phyloP scores from a whole-genome alignment of 1,140 invertebrate genomes.

The Meloidogyne chitwoodi region DNA sequence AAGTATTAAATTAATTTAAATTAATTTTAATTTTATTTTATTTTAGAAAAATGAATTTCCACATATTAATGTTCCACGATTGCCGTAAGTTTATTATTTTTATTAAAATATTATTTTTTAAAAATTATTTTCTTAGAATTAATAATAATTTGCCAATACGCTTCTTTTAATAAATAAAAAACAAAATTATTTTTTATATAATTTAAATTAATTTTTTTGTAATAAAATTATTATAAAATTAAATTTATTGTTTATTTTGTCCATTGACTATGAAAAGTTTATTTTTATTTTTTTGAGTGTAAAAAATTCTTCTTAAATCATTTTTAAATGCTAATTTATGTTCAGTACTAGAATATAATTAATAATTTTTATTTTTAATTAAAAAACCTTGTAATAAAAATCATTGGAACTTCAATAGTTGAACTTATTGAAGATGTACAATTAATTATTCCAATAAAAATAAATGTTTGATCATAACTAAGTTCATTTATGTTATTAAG shows the following conservation, averaged over 20 bases:
- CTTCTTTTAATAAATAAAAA: neutral
- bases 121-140: neutral
- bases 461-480: neutral
- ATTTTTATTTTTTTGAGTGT: no score
- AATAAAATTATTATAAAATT: no score
- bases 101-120: neutral
- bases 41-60: neutral
- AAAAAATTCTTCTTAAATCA: neutral
- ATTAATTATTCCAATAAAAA: neutral
- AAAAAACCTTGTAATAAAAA: neutral
- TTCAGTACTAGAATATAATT: neutral
- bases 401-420: neutral
- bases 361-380: neutral
- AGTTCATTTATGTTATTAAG: neutral
- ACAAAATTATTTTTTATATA: neutral
- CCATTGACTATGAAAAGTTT: no score
- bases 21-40: neutral
- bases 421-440: neutral
- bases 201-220: neutral
- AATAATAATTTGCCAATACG: neutral
- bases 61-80: neutral
- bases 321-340: neutral
- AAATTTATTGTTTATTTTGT: no score
- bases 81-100: neutral
- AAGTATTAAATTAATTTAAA: neutral